phyloP scores from a whole-genome alignment of 1,140 invertebrate genomes.

The Sesamia nonagrioides region DNA sequence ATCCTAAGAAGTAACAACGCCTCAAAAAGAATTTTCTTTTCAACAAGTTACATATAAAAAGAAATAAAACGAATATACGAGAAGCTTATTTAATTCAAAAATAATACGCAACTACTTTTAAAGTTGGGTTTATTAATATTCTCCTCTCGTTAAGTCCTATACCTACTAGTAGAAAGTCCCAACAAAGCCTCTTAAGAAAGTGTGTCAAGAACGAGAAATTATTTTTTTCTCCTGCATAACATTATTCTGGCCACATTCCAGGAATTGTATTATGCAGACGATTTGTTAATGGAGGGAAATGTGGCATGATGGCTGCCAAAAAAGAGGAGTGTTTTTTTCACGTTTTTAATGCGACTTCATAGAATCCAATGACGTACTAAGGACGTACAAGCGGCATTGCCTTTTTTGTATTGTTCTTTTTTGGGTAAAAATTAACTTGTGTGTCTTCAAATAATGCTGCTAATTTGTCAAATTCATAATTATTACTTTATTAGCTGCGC shows the following conservation, averaged over 20 bases:
- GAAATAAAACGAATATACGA: no score
- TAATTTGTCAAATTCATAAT: no score
- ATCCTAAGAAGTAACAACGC: no score
- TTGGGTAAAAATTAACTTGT: no score
- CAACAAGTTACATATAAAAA: no score
- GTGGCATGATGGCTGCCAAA: conserved; percentile 18
- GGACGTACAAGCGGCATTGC: neutral
- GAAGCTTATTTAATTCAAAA: no score
- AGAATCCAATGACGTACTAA: neutral
- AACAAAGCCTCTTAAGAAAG: neutral
- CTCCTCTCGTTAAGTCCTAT: neutral
- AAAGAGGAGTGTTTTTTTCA: conserved; percentile 4
- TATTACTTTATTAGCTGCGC: no score
- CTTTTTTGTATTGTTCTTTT: no score
- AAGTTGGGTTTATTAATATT: neutral
- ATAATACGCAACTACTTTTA: no score
- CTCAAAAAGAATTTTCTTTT: no score
- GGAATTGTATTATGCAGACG: conserved; percentile 25
- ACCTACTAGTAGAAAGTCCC: neutral
- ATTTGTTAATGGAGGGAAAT: conserved; percentile 35
- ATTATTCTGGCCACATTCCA: conserved; percentile 15
- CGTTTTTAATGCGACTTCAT: neutral
- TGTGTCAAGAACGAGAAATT: neutral
- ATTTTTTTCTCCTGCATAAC: conserved; percentile 23
- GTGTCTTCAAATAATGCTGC: no score